Base-by-base conservation (phyloP, 2,113 vertebrate genomes). In the Corydoras maculifer region DNA sequence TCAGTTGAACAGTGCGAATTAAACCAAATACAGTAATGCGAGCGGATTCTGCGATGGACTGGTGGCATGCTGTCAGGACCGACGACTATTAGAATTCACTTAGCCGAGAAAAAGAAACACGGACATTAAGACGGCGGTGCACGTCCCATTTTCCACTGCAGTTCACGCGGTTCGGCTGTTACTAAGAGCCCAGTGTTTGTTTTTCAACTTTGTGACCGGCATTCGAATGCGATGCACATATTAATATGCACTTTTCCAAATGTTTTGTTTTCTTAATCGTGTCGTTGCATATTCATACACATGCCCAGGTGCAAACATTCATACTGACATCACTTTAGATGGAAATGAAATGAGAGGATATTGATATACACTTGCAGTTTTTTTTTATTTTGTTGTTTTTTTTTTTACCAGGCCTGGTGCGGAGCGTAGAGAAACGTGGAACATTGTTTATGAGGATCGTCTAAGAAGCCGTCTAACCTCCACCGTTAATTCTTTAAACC, bases 251-350 rank as follows among this genome's bases (percentile, higher is more conserved):
- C 11, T 30, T 69, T 25, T 4, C 43, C 53, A 32, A 53, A 29
- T 65, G 61, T 70, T 74, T 70, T 49, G 32, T 73, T 68, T 74
- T 54, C 70, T 70, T 67, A 65, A 25, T 30, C 13, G 55, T 50
- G 54, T 73, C 54, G 51, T 65, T 73, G 62, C 48, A 31, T 71
- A 76, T 62, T 61, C 18, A 57, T 57, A 62, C 58, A 68, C 60
- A 62, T 50, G 35, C 62, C 62, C 59, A 50, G 61, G 29, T 12
- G 9, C 32, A 60, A 60, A 69, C 60, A 62, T 69, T 72, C 58
- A 58, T 62, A 73, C 64, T 11, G 50, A 62, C 58, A 29, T 73
- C 32, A 35, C 72, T 76, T 63, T 61, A 64, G 67, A 43, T 50
- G 60, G 9, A 50, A 58, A 65, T 60, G 9, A 58, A 43, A 35